phyloP scores from a whole-genome alignment of 2,797 vertebrate genomes.

The Zalophus californianus region DNA sequence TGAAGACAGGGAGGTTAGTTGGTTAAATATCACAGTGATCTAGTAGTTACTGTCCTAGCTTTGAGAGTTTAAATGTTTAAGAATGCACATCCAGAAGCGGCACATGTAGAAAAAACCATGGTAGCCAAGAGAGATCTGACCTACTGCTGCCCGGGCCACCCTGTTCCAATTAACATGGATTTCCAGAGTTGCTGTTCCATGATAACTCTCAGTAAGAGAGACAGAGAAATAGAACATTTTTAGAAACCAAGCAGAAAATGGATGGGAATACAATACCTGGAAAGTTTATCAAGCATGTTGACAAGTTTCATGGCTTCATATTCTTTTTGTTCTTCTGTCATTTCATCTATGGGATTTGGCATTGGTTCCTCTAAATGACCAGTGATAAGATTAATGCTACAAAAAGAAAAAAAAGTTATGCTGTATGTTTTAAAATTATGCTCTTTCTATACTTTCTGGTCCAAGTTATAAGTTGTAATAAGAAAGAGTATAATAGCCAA shows the following conservation, averaged over 20 bases:
- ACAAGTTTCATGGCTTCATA: slow-evolving; percentile 98
- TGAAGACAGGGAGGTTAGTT: slow-evolving; percentile 82
- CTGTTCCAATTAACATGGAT: slow-evolving; percentile 61
- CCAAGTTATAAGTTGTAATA: slow-evolving; percentile 77
- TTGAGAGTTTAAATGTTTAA: neutral
- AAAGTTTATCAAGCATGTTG: slow-evolving; percentile 98
- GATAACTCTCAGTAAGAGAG: slow-evolving; percentile 81
- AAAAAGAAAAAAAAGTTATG: slow-evolving; percentile 83
- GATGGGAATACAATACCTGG: slow-evolving; percentile 91
- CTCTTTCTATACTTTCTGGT: slow-evolving; percentile 83
- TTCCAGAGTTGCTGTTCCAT: slow-evolving; percentile 74
- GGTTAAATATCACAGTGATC: slow-evolving; percentile 71
- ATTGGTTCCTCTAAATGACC: slow-evolving; percentile 97
- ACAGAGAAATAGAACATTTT: slow-evolving; percentile 82
- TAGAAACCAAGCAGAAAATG: slow-evolving; percentile 81
- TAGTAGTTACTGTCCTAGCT: neutral
- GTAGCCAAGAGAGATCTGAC: slow-evolving; percentile 46
- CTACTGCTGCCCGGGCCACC: slow-evolving; percentile 64
- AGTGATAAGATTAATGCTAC: slow-evolving; percentile 98
- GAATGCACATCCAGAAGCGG: slow-evolving; percentile 74
- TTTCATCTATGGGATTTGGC: slow-evolving; percentile 97
- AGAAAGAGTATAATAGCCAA: slow-evolving; percentile 80
- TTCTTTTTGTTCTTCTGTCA: slow-evolving; percentile 99
- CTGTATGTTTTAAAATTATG: slow-evolving; percentile 78
- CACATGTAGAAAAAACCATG: slow-evolving; percentile 63